These are phyloP conservation scores for Thaleichthys pacificus DNA, from an alignment of 2,797 vertebrate genomes.

Conservation along the genomic window DNA sequence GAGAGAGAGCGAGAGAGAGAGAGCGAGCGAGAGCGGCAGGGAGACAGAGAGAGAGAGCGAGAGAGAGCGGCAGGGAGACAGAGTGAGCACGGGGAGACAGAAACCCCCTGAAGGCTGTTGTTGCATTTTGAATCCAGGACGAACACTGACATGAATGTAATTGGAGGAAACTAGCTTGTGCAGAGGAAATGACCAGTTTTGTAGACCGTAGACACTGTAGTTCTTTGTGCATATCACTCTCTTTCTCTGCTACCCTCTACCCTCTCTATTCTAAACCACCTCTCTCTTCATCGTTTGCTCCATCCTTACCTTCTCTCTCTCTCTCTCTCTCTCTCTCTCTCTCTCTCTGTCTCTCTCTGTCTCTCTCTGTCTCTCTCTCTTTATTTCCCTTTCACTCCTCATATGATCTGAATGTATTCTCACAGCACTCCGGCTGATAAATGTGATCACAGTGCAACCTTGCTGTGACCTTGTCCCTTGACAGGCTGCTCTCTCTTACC, in stretches of 20 bases:
- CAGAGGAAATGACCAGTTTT: constrained; percentile 43
- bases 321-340: constrained; percentile 5
- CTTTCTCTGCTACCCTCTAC: constrained; percentile 26
- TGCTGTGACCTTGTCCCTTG: constrained; percentile 24
- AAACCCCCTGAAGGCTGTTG: constrained; percentile 67
- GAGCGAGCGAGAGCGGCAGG: constrained; percentile 27
- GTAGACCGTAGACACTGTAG: constrained; percentile 53
- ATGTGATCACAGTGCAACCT: constrained; percentile 16
- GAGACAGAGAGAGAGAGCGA: constrained; percentile 43
- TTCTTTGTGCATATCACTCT: constrained; percentile 30
- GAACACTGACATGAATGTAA: constrained; percentile 72
- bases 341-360: neutral
- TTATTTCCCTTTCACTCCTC: neutral
- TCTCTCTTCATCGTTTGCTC: constrained; percentile 6
- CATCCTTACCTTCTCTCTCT: constrained; percentile 10
- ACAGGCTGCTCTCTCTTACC: neutral
- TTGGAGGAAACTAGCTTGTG: constrained; percentile 70
- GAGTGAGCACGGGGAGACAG: constrained; percentile 44
- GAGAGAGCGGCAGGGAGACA: constrained; percentile 42
- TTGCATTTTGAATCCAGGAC: constrained; percentile 71
- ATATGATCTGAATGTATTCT: constrained; percentile 26
- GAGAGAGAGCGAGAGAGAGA: too few species aligned
- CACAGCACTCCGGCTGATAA: neutral
- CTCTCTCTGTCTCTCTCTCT: constrained; percentile 16
- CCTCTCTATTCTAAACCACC: constrained; percentile 10